A percentile compares a stretch with the other conserved stretches of the same genome.
These are phyloP conservation scores for Drosophila mayri DNA, from an alignment of 1,140 invertebrate genomes.

Conservation along the genomic window DNA sequence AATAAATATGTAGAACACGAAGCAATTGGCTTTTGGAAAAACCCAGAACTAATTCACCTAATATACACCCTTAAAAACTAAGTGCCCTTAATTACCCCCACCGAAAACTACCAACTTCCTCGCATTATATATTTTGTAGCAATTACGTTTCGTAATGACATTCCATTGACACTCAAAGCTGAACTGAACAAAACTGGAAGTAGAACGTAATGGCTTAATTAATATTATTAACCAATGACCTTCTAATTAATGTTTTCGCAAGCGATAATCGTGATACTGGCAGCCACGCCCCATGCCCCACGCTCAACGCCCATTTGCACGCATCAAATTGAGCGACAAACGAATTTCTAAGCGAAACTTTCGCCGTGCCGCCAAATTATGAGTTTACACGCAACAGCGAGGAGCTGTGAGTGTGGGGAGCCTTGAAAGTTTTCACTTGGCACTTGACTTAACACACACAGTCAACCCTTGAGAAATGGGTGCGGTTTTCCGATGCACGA, in stretches of 20 bases:
- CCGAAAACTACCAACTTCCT: neutral
- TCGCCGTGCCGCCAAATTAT: conserved; percentile 61
- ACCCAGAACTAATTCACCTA: neutral
- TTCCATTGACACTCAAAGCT: conserved; percentile 30
- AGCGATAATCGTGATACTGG: conserved; percentile 44
- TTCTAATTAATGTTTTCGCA: conserved; percentile 65
- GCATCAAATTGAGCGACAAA: conserved; percentile 73
- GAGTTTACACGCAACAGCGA: conserved; percentile 62
- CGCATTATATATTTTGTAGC: conserved; percentile 37
- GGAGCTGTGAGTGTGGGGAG: conserved; percentile 18
- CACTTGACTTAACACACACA: conserved; percentile 6
- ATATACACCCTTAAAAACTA: neutral
- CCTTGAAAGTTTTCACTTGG: conserved; percentile 56
- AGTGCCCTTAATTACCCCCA: conserved; percentile 17
- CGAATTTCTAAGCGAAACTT: conserved; percentile 57
- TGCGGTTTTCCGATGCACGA: conserved; percentile 29
- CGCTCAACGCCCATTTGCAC: conserved; percentile 27
- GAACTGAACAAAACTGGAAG: conserved; percentile 30
- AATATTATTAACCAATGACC: conserved; percentile 70
- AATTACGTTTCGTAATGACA: conserved; percentile 31
- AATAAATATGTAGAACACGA: neutral
- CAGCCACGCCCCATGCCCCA: conserved; percentile 41
- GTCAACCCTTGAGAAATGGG: conserved; percentile 24
- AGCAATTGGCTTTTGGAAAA: neutral
- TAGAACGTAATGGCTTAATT: conserved; percentile 63